phyloP scores from a whole-genome alignment of 2,888 invertebrate species.

The Euspilapteryx auroguttella region DNA sequence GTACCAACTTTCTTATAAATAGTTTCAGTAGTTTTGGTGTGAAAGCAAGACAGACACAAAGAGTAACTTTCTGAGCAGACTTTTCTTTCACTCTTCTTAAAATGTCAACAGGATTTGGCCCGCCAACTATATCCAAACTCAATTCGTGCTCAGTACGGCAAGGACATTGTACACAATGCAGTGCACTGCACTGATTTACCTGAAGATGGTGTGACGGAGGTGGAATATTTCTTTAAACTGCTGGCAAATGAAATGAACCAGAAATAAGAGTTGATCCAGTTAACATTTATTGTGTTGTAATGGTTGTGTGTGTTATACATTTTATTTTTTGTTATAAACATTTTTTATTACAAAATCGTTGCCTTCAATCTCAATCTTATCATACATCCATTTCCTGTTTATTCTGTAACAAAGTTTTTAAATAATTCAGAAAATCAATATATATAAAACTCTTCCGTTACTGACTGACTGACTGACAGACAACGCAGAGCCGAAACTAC shows the following conservation, averaged over 20 bases:
- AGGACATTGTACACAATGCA: conserved; percentile 78
- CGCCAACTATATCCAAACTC: conserved; percentile 77
- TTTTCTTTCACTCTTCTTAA: no score
- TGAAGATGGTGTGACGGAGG: conserved; percentile 81
- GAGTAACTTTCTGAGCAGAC: no score
- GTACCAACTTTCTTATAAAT: no score
- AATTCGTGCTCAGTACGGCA: conserved; percentile 82
- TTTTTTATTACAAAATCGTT: conserved; percentile 68
- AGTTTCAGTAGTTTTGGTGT: no score
- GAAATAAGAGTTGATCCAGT: no score
- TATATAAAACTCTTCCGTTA: no score
- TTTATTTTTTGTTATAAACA: conserved; percentile 35
- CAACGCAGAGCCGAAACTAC: no score
- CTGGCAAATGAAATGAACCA: no score
- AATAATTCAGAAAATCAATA: no score
- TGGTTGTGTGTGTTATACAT: conserved; percentile 9
- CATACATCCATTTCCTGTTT: conserved; percentile 77
- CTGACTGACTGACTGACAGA: not conserved
- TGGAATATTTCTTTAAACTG: conserved; percentile 77
- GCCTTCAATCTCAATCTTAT: conserved; percentile 78
- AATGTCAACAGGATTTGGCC: conserved; percentile 25
- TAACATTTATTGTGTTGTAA: no score
- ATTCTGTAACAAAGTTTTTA: conserved; percentile 38
- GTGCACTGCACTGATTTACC: conserved; percentile 91
- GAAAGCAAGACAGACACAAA: no score